Conservation (phyloP, 2,888 invertebrate genomes). For the Calliphora vomitoria region DNA sequence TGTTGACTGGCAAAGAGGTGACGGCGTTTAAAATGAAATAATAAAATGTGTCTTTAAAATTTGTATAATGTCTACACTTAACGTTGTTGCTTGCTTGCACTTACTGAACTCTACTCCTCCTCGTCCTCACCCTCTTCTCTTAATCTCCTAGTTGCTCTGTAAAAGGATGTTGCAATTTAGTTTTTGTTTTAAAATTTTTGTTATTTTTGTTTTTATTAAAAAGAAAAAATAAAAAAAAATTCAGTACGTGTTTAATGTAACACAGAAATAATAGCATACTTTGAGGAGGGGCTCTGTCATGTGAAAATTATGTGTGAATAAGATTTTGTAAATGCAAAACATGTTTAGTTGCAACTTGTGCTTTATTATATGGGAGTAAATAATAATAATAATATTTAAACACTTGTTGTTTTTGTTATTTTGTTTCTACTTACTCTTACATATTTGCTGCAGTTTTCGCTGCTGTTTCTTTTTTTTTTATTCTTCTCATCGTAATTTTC, state of each 20-base stretch:
- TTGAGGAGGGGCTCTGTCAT: constrained; percentile 47
- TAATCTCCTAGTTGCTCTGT: not conserved
- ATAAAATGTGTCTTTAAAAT: constrained; percentile 56
- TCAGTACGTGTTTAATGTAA: constrained; percentile 61
- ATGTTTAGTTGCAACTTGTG: constrained; percentile 60
- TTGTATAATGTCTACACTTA: constrained; percentile 51
- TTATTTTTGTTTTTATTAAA: constrained; percentile 13
- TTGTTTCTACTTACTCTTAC: not conserved
- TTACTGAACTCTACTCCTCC: not conserved
- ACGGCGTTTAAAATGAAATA: constrained; percentile 52
- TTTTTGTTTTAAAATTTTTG: constrained; percentile 24
- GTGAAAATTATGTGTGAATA: constrained; percentile 65
- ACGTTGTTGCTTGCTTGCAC: constrained; percentile 19
- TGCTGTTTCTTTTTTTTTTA: not conserved
- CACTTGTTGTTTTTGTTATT: constrained; percentile 57
- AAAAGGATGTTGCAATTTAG: constrained; percentile 50
- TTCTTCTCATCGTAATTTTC: constrained; percentile 5
- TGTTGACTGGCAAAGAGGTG: constrained; percentile 31
- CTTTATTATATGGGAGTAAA: constrained; percentile 61
- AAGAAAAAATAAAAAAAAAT: constrained; percentile 14
- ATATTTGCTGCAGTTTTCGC: not conserved
- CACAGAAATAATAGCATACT: constrained; percentile 44
- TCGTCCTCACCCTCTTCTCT: not conserved
- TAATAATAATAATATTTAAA: constrained; percentile 64
- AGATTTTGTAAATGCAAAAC: constrained; percentile 66